These are phyloP conservation scores for Sparidentex hasta DNA, from an alignment of 2,797 vertebrate species.

Conservation along the genomic window DNA sequence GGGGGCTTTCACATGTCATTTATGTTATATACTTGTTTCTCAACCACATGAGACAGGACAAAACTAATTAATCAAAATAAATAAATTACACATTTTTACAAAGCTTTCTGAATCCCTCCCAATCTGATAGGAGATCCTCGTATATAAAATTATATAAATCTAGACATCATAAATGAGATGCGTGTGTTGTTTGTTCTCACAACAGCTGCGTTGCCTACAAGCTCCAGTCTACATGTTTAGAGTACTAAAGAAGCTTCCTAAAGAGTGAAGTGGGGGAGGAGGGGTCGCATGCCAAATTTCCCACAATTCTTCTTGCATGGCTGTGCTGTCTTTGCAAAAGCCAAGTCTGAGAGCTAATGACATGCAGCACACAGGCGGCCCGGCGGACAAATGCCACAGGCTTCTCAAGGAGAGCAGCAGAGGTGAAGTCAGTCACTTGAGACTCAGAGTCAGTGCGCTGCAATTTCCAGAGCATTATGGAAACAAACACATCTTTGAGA, in stretches of 20 bases:
- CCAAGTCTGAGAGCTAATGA: conserved; percentile 47
- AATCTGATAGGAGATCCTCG: not conserved
- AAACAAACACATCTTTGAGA: conserved; percentile 59
- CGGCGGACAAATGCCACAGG: conserved; percentile 51
- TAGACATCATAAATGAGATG: conserved; percentile 55
- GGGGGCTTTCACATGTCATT: not conserved
- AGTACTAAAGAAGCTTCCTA: conserved; percentile 60
- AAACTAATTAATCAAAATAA: not conserved
- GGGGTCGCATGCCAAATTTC: conserved; percentile 54
- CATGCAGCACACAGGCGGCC: conserved; percentile 54
- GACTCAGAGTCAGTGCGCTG: conserved; percentile 37
- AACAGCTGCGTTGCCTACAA: conserved; percentile 65
- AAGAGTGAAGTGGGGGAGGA: conserved; percentile 1
- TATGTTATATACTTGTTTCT: not conserved
- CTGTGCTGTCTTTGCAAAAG: conserved; percentile 37
- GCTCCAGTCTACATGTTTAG: conserved; percentile 59
- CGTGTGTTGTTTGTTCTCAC: conserved; percentile 32
- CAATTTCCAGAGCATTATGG: conserved; percentile 46
- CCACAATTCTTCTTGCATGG: conserved; percentile 61
- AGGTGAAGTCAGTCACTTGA: conserved; percentile 33
- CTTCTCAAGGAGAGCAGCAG: conserved; percentile 29
- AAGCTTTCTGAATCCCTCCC: not conserved
- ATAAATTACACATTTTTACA: not conserved
- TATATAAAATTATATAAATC: conserved; percentile 39
- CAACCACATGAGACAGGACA: not conserved